Evolutionary conservation across 2,113 vertebrate species (phyloP), one percentile per base, ranked within the genome.

Genomic region (Raja brachyura): DNA sequence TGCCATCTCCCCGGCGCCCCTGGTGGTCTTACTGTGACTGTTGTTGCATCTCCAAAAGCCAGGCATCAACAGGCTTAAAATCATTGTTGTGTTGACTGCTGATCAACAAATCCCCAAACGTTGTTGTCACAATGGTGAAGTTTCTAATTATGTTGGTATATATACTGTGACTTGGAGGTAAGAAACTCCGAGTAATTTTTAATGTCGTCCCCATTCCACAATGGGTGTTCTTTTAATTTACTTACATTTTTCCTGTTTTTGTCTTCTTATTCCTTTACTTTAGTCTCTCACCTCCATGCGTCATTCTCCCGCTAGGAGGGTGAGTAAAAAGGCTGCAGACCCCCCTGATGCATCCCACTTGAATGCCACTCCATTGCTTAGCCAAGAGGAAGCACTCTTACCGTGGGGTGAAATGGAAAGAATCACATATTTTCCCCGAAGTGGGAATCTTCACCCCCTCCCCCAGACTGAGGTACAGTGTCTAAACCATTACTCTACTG

Each of bases 211-310:
- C 66, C 66, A 68, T 70, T 92, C 90, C 90, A 39, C 54, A 48
- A 70, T 73, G 68, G 88, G 33, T 92, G 66, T 92, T 92, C 88
- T 92, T 90, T 92, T 92, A 66, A 92, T 92, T 92, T 92, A 92
- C 68, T 92, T 73, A 73, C 22, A 88, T 88, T 63, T 92, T 92
- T 73, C 68, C 66, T 54, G 31, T 74, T 92, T 92, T 92, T 92
- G 90, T 92, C 90, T 92, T 92, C 39, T 92, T 92, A 92, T 92
- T 92, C 90, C 90, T 92, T 92, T 20, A 92, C 39, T 92, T 92
- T 73, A 92, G 90, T 92, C 90, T 92, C 90, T 92, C 90, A 92
- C 66, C 68, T 92, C 90, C 90, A 92, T 92, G 90, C 39, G 70
- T 92, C 20, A 66, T 92, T 88, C 83, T 88, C 90, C 66, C 11